These are phyloP conservation scores for Sphyrna mokarran DNA, from an alignment of 2,113 vertebrate species.

Conservation along the genomic window DNA sequence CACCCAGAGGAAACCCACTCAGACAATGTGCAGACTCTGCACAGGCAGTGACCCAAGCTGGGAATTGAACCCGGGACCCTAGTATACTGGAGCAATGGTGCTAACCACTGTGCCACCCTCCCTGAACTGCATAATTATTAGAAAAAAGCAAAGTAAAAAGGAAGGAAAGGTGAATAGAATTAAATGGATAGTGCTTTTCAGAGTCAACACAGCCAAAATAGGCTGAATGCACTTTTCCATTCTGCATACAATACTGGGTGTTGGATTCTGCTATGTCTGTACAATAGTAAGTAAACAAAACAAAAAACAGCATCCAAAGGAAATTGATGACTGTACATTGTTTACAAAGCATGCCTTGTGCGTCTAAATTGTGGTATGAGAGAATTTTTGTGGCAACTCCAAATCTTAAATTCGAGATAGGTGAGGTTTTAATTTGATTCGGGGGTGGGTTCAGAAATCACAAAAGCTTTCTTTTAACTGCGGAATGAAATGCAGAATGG, in stretches of 20 bases:
- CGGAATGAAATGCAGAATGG: neutral
- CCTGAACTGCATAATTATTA: neutral
- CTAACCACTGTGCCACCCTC: too few species aligned
- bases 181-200: neutral
- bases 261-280: neutral
- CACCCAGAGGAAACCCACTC: too few species aligned
- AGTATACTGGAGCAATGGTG: too few species aligned
- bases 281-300: neutral
- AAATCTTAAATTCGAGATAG: neutral
- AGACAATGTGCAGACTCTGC: too few species aligned
- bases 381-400: neutral
- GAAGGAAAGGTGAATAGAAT: neutral
- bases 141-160: neutral
- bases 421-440: neutral
- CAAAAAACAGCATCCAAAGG: neutral
- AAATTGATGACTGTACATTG: neutral
- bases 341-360: neutral
- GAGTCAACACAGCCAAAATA: neutral
- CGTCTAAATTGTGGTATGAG: neutral
- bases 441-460: neutral
- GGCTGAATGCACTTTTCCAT: neutral
- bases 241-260: too few species aligned
- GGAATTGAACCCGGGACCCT: too few species aligned
- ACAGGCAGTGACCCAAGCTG: too few species aligned
- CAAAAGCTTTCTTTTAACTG: neutral